These are phyloP conservation scores for Hirtodrosophila histrioides DNA, from an alignment of 2,888 invertebrate genomes.

Conservation along the genomic window DNA sequence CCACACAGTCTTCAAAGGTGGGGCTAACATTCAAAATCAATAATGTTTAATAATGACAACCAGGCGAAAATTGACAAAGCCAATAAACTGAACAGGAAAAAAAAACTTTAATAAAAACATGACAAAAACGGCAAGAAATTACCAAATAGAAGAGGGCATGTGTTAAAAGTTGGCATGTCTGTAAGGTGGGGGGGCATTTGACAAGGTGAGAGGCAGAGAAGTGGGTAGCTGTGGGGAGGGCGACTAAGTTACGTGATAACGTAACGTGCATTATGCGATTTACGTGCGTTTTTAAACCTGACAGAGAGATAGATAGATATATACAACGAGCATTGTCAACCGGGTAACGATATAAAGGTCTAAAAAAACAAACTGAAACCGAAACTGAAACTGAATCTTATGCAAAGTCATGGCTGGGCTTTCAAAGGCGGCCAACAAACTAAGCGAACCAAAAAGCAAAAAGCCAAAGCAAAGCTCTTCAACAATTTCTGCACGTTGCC, in stretches of 20 bases:
- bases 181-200: background rate
- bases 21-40: constrained; percentile 42
- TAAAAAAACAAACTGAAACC: constrained; percentile 23
- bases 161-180: constrained; percentile 8
- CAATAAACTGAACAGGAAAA: constrained; percentile 48
- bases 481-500: constrained; percentile 76
- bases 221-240: background rate
- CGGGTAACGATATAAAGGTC: constrained; percentile 33
- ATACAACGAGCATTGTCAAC: constrained; percentile 52
- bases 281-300: constrained; percentile 59
- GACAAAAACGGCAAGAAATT: constrained; percentile 40
- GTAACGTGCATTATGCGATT: constrained; percentile 70
- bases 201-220: background rate
- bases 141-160: constrained; percentile 40
- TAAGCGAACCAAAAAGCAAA: constrained; percentile 51
- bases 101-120: constrained; percentile 43
- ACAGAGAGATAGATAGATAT: constrained; percentile 26
- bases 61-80: constrained; percentile 62
- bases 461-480: constrained; percentile 46
- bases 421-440: constrained; percentile 55
- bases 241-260: constrained; percentile 53
- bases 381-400: constrained; percentile 64
- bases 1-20: constrained; percentile 45
- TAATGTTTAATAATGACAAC: constrained; percentile 45
- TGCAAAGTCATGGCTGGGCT: constrained; percentile 76